phyloP scores from a whole-genome alignment of 2,113 vertebrate species.

The Python bivittatus region DNA sequence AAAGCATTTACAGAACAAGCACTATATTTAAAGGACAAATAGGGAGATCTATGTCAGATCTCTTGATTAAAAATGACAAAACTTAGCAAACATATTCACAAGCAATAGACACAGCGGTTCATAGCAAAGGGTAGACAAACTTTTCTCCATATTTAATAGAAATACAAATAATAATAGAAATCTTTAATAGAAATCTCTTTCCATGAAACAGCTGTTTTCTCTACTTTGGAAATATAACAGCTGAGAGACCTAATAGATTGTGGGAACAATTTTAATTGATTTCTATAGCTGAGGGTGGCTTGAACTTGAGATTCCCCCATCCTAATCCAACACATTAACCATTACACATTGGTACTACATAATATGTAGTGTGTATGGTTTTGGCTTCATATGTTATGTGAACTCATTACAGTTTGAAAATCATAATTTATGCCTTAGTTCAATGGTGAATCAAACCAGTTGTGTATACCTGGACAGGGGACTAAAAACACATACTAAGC shows the following conservation, averaged over 20 bases:
- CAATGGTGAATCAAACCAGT: background rate
- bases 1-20: background rate
- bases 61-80: background rate
- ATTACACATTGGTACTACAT: background rate
- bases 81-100: background rate
- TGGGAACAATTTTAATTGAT: background rate
- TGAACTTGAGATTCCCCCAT: background rate
- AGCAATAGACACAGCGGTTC: background rate
- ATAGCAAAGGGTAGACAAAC: background rate
- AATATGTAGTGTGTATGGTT: background rate
- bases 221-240: background rate
- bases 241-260: background rate
- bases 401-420: background rate
- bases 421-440: background rate
- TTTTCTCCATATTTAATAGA: background rate
- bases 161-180: background rate
- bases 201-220: background rate
- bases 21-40: background rate
- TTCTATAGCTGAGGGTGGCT: background rate
- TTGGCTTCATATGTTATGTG: background rate
- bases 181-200: background rate
- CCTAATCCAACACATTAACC: background rate
- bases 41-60: background rate
- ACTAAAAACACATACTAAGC: background rate
- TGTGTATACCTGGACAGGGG: background rate